Percentiles rank a stretch among this genome's conserved stretches.
Evolutionary conservation across 1,140 invertebrate species (phyloP).

Genomic region (Diplogasteroides magnus): DNA sequence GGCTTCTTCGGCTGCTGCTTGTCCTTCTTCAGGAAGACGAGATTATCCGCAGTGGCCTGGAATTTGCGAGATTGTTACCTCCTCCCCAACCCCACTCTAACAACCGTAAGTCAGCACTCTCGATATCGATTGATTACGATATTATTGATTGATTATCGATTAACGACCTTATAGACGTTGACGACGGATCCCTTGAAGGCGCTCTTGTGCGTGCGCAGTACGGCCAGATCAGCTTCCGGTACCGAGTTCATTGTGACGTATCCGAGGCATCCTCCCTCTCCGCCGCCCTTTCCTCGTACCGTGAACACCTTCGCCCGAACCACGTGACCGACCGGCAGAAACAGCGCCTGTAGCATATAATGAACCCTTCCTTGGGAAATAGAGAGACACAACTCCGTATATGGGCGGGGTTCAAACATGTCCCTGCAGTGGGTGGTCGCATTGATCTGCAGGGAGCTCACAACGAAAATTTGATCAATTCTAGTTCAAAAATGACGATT

Average conservation of each 20-base stretch:
- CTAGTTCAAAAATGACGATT: too few relatives aligned
- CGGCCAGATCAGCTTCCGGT: background rate
- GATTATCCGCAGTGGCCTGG: background rate
- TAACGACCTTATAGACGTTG: background rate
- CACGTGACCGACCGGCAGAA: background rate
- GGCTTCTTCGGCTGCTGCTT: background rate
- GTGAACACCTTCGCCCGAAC: background rate
- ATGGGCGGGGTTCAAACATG: too few relatives aligned
- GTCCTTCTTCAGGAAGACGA: background rate
- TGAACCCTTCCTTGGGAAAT: too few relatives aligned
- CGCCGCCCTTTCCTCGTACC: background rate
- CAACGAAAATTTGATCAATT: too few relatives aligned
- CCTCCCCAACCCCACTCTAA: too few relatives aligned
- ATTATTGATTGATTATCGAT: too few relatives aligned
- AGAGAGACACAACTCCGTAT: too few relatives aligned
- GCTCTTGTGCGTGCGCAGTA: background rate
- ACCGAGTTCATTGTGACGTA: background rate
- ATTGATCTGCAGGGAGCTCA: too few relatives aligned
- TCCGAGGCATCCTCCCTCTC: background rate
- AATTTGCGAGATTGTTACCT: background rate
- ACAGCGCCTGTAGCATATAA: background rate
- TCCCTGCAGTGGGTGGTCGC: too few relatives aligned
- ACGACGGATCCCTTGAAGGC: background rate
- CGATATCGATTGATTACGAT: too few relatives aligned
- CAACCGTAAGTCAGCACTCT: too few relatives aligned